Percentiles rank a stretch among this genome's conserved stretches.
phyloP scores from a whole-genome alignment of 2,113 vertebrate species.

The Lynx canadensis region DNA sequence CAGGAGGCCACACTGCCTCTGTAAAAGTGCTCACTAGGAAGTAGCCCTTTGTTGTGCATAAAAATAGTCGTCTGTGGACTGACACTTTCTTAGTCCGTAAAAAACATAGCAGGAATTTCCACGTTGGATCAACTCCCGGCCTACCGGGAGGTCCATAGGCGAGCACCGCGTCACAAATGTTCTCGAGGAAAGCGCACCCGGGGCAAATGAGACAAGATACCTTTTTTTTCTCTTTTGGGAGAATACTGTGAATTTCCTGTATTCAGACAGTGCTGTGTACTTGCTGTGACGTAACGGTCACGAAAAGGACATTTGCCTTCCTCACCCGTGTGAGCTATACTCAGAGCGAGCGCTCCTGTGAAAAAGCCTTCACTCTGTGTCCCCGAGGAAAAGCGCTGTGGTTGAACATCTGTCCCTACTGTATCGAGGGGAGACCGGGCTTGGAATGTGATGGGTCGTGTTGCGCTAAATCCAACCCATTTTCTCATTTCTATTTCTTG shows the following conservation, averaged over 20 bases:
- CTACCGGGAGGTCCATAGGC: not conserved
- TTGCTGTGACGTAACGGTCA: not conserved
- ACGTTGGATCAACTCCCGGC: not conserved
- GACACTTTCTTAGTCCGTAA: not conserved
- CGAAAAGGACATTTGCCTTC: not conserved
- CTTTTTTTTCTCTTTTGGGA: not conserved
- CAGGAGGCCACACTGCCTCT: not conserved
- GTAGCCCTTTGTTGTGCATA: not conserved
- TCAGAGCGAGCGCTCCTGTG: rapidly evolving
- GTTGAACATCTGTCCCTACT: not conserved
- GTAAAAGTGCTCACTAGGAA: not conserved
- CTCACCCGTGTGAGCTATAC: not conserved
- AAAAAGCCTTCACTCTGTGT: not conserved
- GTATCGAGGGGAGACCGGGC: not conserved
- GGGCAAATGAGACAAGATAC: not conserved
- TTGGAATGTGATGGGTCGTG: not conserved
- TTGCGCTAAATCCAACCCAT: not conserved
- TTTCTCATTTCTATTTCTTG: slow-evolving; percentile 58
- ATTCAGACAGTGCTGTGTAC: rapidly evolving
- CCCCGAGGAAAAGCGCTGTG: not conserved
- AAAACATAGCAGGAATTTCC: not conserved
- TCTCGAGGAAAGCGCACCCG: not conserved
- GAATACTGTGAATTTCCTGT: not conserved
- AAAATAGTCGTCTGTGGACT: not conserved
- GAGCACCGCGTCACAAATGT: rapidly evolving